A percentile compares a stretch with the other conserved stretches of the same genome.
These are phyloP conservation scores for Crotalus tigris DNA, from an alignment of 2,113 vertebrate species.

Conservation along the genomic window DNA sequence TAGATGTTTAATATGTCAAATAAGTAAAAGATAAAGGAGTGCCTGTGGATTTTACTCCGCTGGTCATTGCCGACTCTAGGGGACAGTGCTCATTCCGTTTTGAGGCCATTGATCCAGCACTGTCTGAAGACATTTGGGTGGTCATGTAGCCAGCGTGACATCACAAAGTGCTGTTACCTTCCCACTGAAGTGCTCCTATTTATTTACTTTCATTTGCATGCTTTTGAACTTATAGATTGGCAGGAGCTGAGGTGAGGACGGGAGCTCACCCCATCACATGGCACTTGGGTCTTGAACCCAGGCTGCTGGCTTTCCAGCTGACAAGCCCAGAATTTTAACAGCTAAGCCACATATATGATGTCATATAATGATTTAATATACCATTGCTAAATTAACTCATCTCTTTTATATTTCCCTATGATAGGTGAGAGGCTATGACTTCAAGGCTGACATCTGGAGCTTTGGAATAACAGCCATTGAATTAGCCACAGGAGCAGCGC, in stretches of 20 bases:
- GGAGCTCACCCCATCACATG: neutral
- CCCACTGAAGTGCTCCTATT: neutral
- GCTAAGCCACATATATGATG: neutral
- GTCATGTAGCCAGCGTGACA: neutral
- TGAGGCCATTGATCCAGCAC: neutral
- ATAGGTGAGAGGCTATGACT: slow-evolving; percentile 98
- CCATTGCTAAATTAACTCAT: neutral
- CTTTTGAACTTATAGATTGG: neutral
- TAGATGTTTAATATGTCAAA: neutral
- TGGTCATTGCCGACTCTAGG: neutral
- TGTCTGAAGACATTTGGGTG: neutral
- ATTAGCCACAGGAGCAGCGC: slow-evolving; percentile 93
- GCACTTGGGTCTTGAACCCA: neutral
- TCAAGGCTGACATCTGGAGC: slow-evolving; percentile 99
- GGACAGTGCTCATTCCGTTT: neutral
- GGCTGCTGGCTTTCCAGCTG: neutral
- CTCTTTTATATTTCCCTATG: slow-evolving; percentile 35
- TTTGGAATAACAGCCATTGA: slow-evolving; percentile 99
- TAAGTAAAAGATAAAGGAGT: neutral
- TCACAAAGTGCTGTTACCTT: neutral
- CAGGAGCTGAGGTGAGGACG: neutral
- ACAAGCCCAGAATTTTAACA: neutral
- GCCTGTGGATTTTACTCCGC: neutral
- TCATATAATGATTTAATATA: neutral
- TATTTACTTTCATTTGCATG: neutral